Conservation (phyloP, 2,113 vertebrate species). For the Eclectus roratus region DNA sequence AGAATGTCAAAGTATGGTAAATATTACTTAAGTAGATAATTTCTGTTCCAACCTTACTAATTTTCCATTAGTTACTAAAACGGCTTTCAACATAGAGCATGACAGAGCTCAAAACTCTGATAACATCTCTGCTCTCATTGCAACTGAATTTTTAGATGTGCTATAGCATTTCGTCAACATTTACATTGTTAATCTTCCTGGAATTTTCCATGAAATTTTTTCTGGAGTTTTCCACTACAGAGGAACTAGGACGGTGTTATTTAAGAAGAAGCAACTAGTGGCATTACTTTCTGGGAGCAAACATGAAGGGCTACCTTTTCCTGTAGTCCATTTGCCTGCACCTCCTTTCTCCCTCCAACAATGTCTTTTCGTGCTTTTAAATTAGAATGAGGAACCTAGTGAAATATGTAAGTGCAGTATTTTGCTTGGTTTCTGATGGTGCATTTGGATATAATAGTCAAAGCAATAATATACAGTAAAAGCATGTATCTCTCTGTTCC, state of each 20-base stretch:
- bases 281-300: background rate
- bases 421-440: background rate
- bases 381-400: background rate
- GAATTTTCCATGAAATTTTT: background rate
- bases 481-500: background rate
- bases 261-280: background rate
- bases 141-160: background rate
- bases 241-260: background rate
- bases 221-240: background rate
- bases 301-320: background rate
- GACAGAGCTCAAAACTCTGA: background rate
- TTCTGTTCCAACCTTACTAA: background rate
- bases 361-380: background rate
- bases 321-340: background rate
- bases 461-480: background rate
- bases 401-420: background rate
- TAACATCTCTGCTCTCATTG: background rate
- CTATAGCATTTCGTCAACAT: background rate
- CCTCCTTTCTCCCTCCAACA: background rate
- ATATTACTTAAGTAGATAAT: background rate
- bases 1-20: background rate
- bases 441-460: background rate
- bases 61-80: background rate
- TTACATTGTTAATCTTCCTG: background rate
- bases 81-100: background rate